Conservation (phyloP, 1,140 invertebrate species). For the Eumeta japonica region DNA sequence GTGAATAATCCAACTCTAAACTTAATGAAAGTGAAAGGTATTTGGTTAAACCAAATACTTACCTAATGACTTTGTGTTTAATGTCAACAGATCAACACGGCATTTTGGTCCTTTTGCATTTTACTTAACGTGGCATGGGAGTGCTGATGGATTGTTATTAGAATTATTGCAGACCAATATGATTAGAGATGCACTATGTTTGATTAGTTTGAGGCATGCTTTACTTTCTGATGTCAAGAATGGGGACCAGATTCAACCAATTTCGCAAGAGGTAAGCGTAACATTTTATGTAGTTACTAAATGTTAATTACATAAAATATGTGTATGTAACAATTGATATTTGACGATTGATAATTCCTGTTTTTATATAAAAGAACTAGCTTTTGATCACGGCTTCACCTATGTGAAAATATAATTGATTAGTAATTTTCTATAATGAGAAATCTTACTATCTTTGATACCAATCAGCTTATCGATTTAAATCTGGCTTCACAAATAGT, state of each 20-base stretch:
- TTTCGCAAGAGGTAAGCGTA: conserved; percentile 28
- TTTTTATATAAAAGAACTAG: too few species aligned
- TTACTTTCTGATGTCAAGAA: conserved; percentile 55
- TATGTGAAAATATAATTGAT: too few species aligned
- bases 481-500: too few species aligned
- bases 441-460: too few species aligned
- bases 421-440: too few species aligned
- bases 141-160: conserved; percentile 77
- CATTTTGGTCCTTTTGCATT: conserved; percentile 92
- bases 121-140: conserved; percentile 79
- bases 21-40: neutral
- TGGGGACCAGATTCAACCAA: conserved; percentile 34
- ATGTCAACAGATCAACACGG: conserved; percentile 72
- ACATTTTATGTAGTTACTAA: neutral
- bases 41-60: neutral
- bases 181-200: conserved; percentile 61
- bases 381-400: too few species aligned
- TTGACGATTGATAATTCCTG: too few species aligned
- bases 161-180: conserved; percentile 65
- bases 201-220: conserved; percentile 61
- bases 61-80: conserved; percentile 4
- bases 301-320: conserved; percentile 3
- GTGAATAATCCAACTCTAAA: too few species aligned
- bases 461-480: too few species aligned
- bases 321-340: neutral